These are phyloP conservation scores for Tachysurus vachellii DNA, from an alignment of 2,113 vertebrate genomes.

Conservation along the genomic window DNA sequence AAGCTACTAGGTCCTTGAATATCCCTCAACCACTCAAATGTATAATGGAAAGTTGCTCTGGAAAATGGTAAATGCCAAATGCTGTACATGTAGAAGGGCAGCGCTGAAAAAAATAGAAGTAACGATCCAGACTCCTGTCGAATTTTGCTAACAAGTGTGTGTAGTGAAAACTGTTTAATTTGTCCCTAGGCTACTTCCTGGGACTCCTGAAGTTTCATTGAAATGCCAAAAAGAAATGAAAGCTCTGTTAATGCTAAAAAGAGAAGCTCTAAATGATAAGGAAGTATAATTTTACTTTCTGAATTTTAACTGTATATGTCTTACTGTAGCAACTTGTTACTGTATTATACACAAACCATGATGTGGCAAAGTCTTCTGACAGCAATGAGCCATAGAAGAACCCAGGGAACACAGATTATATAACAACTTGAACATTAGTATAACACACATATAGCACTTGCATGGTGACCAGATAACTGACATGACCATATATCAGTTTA, in stretches of 20 bases:
- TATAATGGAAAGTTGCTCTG: too few species aligned
- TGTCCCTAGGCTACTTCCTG: too few species aligned
- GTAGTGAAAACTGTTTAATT: too few species aligned
- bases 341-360: not conserved
- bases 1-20: too few species aligned
- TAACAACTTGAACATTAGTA: not conserved
- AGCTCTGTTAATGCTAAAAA: not conserved
- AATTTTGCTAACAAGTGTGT: too few species aligned
- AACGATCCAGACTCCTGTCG: too few species aligned
- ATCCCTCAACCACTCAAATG: too few species aligned
- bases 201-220: too few species aligned
- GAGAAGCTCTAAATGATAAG: not conserved
- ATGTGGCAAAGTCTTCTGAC: not conserved
- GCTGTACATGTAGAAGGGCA: too few species aligned
- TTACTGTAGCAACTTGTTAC: not conserved
- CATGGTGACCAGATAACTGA: too few species aligned
- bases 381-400: not conserved
- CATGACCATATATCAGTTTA: not conserved
- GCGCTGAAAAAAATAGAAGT: too few species aligned
- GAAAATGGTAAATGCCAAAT: too few species aligned
- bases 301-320: slow-evolving; percentile 2
- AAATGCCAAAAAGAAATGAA: slow-evolving; percentile 16
- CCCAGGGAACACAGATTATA: not conserved
- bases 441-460: not conserved
- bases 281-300: not conserved